Evolutionary conservation across 2,113 vertebrate genomes (phyloP).

Genomic region (Anolis sagrei): DNA sequence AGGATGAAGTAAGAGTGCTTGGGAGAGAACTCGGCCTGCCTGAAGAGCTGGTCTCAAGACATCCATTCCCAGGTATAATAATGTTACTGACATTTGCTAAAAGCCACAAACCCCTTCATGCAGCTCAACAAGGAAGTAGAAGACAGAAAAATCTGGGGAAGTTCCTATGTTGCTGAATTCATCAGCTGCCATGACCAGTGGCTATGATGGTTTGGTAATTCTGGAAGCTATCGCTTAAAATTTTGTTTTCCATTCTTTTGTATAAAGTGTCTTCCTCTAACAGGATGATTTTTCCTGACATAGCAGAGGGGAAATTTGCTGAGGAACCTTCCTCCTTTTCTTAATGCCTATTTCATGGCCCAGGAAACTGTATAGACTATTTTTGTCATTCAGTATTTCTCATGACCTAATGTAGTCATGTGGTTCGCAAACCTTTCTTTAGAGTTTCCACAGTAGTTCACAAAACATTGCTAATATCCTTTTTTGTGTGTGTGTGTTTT

Average conservation of each 20-base stretch:
- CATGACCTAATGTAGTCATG: no score
- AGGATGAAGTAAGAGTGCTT: constrained; percentile 95
- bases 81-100: background rate
- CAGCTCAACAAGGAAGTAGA: background rate
- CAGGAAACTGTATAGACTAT: no score
- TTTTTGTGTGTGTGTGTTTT: background rate
- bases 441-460: background rate
- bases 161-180: background rate
- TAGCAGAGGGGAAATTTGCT: background rate
- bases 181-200: no score
- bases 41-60: constrained; percentile 93
- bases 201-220: no score
- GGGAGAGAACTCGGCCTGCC: constrained; percentile 95
- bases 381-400: no score
- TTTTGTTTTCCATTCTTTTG: no score
- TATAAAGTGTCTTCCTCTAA: background rate
- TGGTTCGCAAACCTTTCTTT: no score
- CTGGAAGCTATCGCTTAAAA: no score
- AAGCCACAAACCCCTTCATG: no score
- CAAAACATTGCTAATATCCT: background rate
- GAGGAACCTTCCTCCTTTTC: background rate
- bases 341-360: background rate
- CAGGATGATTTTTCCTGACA: background rate
- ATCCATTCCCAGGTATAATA: constrained; percentile 92
- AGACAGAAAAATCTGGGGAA: no score